Evolutionary conservation across 2,888 invertebrate genomes (phyloP).

Genomic region (Aleiodes testaceus): DNA sequence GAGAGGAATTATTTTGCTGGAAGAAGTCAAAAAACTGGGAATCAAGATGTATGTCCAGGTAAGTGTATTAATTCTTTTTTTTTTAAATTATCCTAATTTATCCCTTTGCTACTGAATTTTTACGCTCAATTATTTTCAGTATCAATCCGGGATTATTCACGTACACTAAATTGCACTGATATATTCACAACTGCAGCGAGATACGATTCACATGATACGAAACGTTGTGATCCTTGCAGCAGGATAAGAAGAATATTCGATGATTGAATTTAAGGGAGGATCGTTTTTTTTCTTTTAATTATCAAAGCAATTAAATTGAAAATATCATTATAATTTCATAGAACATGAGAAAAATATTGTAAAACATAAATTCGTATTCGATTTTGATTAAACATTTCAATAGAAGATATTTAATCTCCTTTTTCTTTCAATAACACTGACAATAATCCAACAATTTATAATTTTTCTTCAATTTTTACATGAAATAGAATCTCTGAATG

Average conservation of each 20-base stretch:
- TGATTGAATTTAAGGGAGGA: neutral
- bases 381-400: slow-evolving; percentile 23
- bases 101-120: no score
- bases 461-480: neutral
- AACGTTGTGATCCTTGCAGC: slow-evolving; percentile 21
- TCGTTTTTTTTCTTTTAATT: neutral
- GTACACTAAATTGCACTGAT: slow-evolving; percentile 8
- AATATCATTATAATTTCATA: slow-evolving; percentile 68
- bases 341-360: slow-evolving; percentile 63
- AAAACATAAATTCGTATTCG: slow-evolving; percentile 53
- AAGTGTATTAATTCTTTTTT: neutral
- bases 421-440: neutral
- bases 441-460: slow-evolving; percentile 11
- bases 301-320: slow-evolving; percentile 47
- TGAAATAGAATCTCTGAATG: slow-evolving; percentile 13
- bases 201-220: neutral
- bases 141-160: slow-evolving; percentile 10
- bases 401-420: slow-evolving; percentile 25
- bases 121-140: neutral
- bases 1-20: slow-evolving; percentile 6
- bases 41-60: neutral
- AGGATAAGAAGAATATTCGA: slow-evolving; percentile 1
- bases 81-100: neutral
- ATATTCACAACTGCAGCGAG: slow-evolving; percentile 3
- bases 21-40: neutral